phyloP scores from a whole-genome alignment of 2,888 invertebrate genomes.

The Thumatha senex region DNA sequence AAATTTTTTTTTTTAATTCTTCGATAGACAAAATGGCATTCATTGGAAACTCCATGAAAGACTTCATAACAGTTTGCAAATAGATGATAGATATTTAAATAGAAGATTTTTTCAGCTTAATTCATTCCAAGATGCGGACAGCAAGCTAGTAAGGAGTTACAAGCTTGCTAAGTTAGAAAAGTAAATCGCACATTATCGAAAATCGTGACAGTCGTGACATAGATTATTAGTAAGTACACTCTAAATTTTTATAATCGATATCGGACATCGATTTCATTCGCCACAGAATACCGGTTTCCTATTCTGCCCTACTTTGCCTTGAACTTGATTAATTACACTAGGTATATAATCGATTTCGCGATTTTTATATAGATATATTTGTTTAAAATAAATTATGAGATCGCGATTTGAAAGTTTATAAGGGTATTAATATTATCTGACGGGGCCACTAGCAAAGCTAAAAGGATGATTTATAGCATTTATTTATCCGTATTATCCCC shows the following conservation, averaged over 20 bases:
- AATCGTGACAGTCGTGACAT: constrained; percentile 43
- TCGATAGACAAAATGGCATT: too few relatives aligned
- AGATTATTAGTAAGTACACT: constrained; percentile 50
- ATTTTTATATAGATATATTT: constrained; percentile 26
- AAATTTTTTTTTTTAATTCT: too few relatives aligned
- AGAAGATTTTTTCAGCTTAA: too few relatives aligned
- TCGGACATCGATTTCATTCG: constrained; percentile 22
- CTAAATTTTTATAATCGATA: constrained; percentile 28
- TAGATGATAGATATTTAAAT: too few relatives aligned
- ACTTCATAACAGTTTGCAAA: too few relatives aligned
- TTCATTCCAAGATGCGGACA: too few relatives aligned
- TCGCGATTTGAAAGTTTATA: constrained; percentile 20
- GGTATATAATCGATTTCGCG: constrained; percentile 38
- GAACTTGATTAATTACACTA: constrained; percentile 47
- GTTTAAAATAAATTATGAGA: constrained; percentile 35
- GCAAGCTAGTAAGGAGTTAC: too few relatives aligned
- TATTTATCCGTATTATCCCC: too few relatives aligned
- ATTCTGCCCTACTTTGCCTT: constrained; percentile 36
- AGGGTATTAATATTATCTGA: constrained; percentile 3
- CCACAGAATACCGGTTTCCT: constrained; percentile 37
- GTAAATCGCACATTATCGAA: constrained; percentile 11
- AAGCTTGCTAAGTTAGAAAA: neutral
- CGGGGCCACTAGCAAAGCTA: too few relatives aligned
- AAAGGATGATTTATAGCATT: too few relatives aligned
- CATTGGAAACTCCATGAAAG: too few relatives aligned